Evolutionary conservation across 1,140 invertebrate species (phyloP).

Genomic region (Dinoponera quadriceps): DNA sequence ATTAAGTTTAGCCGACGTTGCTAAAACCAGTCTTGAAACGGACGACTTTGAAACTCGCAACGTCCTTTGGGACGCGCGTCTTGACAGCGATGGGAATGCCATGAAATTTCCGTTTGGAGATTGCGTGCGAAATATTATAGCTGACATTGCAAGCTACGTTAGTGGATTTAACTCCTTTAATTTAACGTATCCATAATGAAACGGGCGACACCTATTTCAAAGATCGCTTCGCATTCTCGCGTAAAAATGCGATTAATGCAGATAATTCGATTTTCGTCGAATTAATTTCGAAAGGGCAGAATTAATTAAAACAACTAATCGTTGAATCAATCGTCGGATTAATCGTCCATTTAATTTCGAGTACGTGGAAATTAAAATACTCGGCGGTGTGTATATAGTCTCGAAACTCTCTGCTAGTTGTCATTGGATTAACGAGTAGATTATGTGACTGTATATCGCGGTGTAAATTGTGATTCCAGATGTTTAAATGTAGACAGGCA

Average conservation of each 20-base stretch:
- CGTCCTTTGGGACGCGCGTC: conserved; percentile 2
- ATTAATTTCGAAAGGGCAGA: too few relatives aligned
- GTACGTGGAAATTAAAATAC: not conserved
- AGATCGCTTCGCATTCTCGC: not conserved
- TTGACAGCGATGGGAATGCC: not conserved
- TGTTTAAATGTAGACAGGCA: conserved; percentile 4
- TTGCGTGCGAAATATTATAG: not conserved
- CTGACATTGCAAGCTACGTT: not conserved
- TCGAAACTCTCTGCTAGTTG: conserved; percentile 4
- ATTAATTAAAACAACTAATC: too few relatives aligned
- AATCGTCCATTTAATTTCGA: not conserved
- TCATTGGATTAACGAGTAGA: not conserved
- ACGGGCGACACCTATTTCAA: not conserved
- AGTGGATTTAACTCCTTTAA: not conserved
- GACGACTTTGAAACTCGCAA: not conserved
- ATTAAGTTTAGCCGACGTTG: conserved; percentile 12
- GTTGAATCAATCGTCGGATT: too few relatives aligned
- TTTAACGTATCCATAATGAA: not conserved
- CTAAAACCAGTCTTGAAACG: conserved; percentile 16
- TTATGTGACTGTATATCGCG: not conserved
- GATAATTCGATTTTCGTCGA: too few relatives aligned
- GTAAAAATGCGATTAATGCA: too few relatives aligned
- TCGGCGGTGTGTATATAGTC: too few relatives aligned
- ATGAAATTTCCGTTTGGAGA: not conserved
- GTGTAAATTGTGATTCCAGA: not conserved